These are phyloP conservation scores for Archilochus colubris DNA, from an alignment of 2,113 vertebrate genomes.

Conservation along the genomic window DNA sequence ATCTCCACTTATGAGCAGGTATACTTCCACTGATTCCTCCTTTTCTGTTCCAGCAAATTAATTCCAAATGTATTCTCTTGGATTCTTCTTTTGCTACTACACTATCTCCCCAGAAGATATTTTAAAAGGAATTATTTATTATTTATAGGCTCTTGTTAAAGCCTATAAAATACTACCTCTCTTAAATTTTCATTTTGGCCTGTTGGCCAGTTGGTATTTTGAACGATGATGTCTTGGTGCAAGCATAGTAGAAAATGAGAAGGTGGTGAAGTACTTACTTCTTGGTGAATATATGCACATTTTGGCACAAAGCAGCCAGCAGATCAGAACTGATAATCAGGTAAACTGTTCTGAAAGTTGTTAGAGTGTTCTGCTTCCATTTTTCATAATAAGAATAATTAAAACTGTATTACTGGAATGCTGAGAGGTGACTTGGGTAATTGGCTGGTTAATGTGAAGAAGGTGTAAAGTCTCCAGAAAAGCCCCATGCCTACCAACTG, in stretches of 20 bases:
- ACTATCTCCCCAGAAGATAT: conserved; percentile 23
- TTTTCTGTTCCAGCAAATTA: background rate
- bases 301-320: background rate
- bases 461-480: conserved; percentile 54
- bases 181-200: conserved; percentile 19
- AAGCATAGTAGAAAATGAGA: background rate
- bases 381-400: conserved; percentile 20
- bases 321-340: background rate
- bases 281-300: background rate
- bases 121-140: conserved; percentile 29
- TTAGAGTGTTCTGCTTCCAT: background rate
- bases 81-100: background rate
- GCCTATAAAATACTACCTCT: background rate
- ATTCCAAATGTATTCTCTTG: conserved; percentile 24
- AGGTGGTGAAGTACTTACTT: background rate
- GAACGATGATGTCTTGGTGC: background rate
- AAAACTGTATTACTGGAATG: conserved; percentile 1
- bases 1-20: background rate
- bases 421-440: conserved; percentile 16
- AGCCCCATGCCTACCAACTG: conserved; percentile 30
- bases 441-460: conserved; percentile 16
- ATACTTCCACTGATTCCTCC: background rate
- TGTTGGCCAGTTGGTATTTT: background rate
- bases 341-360: background rate
- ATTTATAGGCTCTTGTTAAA: conserved; percentile 24